phyloP scores from a whole-genome alignment of 2,888 invertebrate genomes.

The Dorcus parallelipipedus region DNA sequence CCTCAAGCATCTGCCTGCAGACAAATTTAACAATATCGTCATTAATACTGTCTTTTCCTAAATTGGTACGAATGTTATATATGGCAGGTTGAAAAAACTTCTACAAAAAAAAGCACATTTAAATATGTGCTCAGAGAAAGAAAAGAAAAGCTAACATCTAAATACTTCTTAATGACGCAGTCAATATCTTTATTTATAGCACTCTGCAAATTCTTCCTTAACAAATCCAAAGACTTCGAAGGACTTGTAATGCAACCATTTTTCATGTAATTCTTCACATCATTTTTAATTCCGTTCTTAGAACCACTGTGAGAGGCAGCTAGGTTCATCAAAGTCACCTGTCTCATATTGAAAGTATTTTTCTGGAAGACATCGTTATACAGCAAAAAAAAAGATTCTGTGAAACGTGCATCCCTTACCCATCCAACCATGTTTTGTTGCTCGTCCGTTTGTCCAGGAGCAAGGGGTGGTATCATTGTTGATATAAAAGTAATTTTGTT shows the following conservation, averaged over 20 bases:
- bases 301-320: constrained; percentile 59
- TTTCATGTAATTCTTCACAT: constrained; percentile 43
- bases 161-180: constrained; percentile 71
- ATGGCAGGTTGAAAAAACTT: constrained; percentile 79
- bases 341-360: constrained; percentile 64
- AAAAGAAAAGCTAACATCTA: constrained; percentile 60
- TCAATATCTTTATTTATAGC: constrained; percentile 76
- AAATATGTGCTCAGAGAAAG: constrained; percentile 15
- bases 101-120: constrained; percentile 50
- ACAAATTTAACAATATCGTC: constrained; percentile 73
- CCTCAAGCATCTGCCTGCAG: constrained; percentile 75
- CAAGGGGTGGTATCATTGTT: constrained; percentile 50
- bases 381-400: not conserved
- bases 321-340: constrained; percentile 69
- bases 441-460: constrained; percentile 46
- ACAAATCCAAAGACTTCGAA: constrained; percentile 69
- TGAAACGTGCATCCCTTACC: constrained; percentile 35
- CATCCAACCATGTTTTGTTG: constrained; percentile 49
- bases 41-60: constrained; percentile 70
- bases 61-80: constrained; percentile 70
- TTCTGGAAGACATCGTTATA: constrained; percentile 38
- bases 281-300: constrained; percentile 53
- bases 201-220: constrained; percentile 72
- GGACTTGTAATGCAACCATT: constrained; percentile 58
- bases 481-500: constrained; percentile 4